Evolutionary conservation across 2,113 vertebrate genomes (phyloP).

Genomic region (Anthoscopus minutus): DNA sequence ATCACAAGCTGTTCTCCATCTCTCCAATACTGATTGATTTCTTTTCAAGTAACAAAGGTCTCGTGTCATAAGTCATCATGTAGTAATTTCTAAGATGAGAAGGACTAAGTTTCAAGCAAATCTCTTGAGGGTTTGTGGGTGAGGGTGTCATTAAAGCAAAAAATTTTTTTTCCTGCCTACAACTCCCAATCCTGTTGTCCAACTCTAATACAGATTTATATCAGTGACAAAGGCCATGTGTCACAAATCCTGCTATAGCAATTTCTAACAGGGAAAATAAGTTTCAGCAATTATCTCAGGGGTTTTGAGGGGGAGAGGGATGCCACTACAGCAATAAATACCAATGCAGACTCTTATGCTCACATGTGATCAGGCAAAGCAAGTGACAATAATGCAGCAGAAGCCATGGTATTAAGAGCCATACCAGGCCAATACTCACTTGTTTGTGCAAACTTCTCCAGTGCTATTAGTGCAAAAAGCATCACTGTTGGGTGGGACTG

Average conservation of each 20-base stretch:
- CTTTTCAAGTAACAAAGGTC: not conserved
- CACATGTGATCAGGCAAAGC: not conserved
- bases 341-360: not conserved
- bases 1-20: not conserved
- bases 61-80: not conserved
- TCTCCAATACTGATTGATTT: not conserved
- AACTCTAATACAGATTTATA: not conserved
- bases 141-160: not conserved
- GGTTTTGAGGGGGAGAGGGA: not conserved
- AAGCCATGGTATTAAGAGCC: not conserved
- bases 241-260: not conserved
- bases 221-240: not conserved
- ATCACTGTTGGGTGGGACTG: conserved; percentile 96
- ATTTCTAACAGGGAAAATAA: not conserved
- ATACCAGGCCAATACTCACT: conserved; percentile 76
- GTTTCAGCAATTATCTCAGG: not conserved
- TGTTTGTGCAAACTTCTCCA: conserved; percentile 99
- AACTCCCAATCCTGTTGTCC: not conserved
- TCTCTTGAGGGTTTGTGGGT: not conserved
- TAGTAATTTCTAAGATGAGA: not conserved
- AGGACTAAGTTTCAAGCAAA: not conserved
- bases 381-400: not conserved
- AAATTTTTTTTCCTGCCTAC: not conserved
- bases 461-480: conserved; percentile 97
- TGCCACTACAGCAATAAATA: not conserved